phyloP scores from a whole-genome alignment of 2,888 invertebrate genomes.

The Lathronympha strigana region DNA sequence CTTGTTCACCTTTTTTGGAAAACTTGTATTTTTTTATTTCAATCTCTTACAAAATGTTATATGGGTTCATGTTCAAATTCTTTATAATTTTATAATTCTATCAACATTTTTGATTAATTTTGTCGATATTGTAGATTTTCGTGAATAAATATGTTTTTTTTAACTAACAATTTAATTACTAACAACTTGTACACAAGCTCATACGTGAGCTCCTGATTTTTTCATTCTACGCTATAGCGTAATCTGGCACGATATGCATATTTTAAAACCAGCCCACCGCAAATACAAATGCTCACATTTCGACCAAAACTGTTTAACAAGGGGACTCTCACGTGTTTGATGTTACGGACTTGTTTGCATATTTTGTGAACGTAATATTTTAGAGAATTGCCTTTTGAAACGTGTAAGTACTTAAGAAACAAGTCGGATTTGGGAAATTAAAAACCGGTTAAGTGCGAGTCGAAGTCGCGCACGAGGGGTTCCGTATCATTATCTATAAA shows the following conservation, averaged over 20 bases:
- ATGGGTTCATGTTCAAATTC: too few relatives aligned
- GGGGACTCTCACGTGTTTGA: conserved; percentile 11
- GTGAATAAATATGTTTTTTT: too few relatives aligned
- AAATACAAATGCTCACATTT: conserved; percentile 39
- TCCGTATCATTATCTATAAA: too few relatives aligned
- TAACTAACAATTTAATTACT: background rate
- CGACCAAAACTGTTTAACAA: conserved; percentile 23
- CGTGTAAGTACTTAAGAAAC: background rate
- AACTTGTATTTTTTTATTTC: too few relatives aligned
- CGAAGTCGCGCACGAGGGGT: too few relatives aligned
- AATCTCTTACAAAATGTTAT: too few relatives aligned
- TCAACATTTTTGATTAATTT: too few relatives aligned
- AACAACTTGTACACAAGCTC: background rate
- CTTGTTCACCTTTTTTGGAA: too few relatives aligned
- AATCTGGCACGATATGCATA: conserved; percentile 41
- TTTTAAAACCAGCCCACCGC: conserved; percentile 38
- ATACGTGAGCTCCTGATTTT: conserved; percentile 1
- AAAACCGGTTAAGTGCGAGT: too few relatives aligned
- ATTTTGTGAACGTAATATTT: background rate
- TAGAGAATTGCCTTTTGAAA: background rate
- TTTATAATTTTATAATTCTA: too few relatives aligned
- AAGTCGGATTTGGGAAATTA: too few relatives aligned
- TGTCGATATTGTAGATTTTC: too few relatives aligned
- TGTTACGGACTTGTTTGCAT: conserved; percentile 15
- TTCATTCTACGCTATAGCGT: conserved; percentile 20